Base-by-base conservation (phyloP, 2,113 vertebrate species). In the Cebus imitator region DNA sequence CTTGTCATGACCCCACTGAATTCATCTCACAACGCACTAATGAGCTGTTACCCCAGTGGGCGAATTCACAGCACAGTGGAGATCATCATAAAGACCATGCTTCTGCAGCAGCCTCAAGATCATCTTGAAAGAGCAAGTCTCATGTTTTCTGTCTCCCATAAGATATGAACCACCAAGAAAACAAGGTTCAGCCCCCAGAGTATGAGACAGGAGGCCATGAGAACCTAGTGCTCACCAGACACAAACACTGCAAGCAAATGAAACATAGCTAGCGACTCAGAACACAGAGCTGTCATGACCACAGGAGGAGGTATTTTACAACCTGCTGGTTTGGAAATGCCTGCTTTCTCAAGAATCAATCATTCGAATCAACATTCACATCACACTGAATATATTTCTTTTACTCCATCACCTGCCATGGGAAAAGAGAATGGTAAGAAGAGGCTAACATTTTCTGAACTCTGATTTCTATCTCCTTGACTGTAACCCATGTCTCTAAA, bases 191-290 rank as follows among this genome's bases (percentile, higher is more conserved):
- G 10, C 7, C 32, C 43, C 55, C 23, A 4, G 3, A 11, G 23
- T 2, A 35, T 17, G 37, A 80, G 61, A 68, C 72, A 25, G 35
- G 66, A 70, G 25, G n/a, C 82, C 17, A 1, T 0, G 17, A 72
- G n/a, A 48, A 27, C 17, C 25, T 14, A 0, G 30, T 6, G 13
- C n/a, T 13, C 18, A 25, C 14, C 25, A 40, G 35, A 35, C 6
- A 14, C 0, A 4, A 14, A 45, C 61, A 40, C 72, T 5, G 13
- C 17, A 0, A 3, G 1, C 8, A 5, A 18, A 83, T 3, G 27
- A 48, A 48, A 8, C 5, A 6, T 2, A 9, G 45, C 16, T 5
- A 9, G 75, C 5, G 2, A 3, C 21, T 52, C 57, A 16, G 0
- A 5, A 21, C 2, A 8, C 9, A 27, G 17, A 17, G 3, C 17